Evolutionary conservation across 2,888 invertebrate genomes (phyloP).

Genomic region (Drosophila meridionalis): DNA sequence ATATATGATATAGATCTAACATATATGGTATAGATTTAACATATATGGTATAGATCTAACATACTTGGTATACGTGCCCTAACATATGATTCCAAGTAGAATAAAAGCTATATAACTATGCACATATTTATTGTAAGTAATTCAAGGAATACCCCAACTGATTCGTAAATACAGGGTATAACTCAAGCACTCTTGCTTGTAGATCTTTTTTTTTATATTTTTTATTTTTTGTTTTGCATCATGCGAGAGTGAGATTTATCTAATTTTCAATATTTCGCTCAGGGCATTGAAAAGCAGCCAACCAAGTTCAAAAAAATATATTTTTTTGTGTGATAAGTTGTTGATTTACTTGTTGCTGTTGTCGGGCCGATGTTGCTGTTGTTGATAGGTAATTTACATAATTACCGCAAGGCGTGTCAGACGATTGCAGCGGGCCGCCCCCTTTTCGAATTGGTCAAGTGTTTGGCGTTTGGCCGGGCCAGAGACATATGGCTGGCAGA

Average conservation of each 20-base stretch:
- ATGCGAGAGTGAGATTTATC: constrained; percentile 62
- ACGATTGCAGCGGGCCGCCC: constrained; percentile 30
- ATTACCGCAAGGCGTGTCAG: constrained; percentile 67
- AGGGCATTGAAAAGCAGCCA: constrained; percentile 51
- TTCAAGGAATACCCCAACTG: background rate
- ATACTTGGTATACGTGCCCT: no score
- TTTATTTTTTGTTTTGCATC: constrained; percentile 15
- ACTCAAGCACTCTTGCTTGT: background rate
- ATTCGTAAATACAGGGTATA: background rate
- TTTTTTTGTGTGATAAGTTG: constrained; percentile 54
- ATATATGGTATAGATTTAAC: no score
- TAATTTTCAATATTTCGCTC: constrained; percentile 49
- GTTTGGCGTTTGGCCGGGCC: constrained; percentile 17
- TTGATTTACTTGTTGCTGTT: constrained; percentile 34
- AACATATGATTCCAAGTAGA: background rate
- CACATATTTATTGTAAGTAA: background rate
- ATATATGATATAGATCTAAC: no score
- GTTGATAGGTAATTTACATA: constrained; percentile 73
- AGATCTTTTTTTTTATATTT: background rate
- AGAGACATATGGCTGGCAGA: constrained; percentile 30
- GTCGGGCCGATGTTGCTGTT: constrained; percentile 28
- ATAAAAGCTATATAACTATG: background rate
- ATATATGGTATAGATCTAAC: no score
- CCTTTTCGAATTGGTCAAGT: constrained; percentile 26
- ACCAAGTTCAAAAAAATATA: constrained; percentile 39